These are phyloP conservation scores for Drosophila virilis DNA, from an alignment of 1,140 invertebrate genomes.

Conservation along the genomic window DNA sequence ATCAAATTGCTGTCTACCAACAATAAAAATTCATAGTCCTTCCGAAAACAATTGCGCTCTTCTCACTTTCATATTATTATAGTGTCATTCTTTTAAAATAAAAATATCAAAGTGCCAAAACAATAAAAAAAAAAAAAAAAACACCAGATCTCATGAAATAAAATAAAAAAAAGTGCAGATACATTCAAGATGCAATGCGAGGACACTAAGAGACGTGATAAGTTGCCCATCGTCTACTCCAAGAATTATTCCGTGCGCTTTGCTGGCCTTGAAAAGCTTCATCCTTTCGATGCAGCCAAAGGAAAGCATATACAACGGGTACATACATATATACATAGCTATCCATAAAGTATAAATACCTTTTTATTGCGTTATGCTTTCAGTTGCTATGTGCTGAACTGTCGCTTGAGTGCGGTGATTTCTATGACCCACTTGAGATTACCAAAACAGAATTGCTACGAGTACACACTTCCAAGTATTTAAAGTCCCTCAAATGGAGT, in stretches of 20 bases:
- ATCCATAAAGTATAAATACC: not conserved
- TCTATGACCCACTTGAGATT: conserved; percentile 89
- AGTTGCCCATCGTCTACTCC: conserved; percentile 90
- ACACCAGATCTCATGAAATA: not conserved
- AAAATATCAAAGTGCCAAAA: not conserved
- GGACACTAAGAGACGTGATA: conserved; percentile 29
- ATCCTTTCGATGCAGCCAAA: conserved; percentile 95
- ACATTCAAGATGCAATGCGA: conserved; percentile 36
- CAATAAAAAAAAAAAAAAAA: not conserved
- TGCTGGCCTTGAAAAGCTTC: conserved; percentile 91
- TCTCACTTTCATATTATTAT: too few relatives aligned
- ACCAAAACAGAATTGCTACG: conserved; percentile 88
- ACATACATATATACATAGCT: conserved; percentile 15
- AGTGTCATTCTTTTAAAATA: conserved; percentile 2
- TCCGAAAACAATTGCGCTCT: too few relatives aligned
- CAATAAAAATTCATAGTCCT: too few relatives aligned
- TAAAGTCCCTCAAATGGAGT: conserved; percentile 90
- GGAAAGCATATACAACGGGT: conserved; percentile 92
- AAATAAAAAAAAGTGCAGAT: conserved; percentile 23
- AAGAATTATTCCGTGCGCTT: conserved; percentile 93
- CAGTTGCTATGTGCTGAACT: conserved; percentile 85
- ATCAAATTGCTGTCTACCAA: too few relatives aligned
- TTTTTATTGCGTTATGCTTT: not conserved
- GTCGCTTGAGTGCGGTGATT: conserved; percentile 84
- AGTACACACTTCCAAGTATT: conserved; percentile 90